Percentiles rank a stretch among this genome's conserved stretches.
These are phyloP conservation scores for Notocelia uddmanniana DNA, from an alignment of 2,888 invertebrate genomes.

Conservation along the genomic window DNA sequence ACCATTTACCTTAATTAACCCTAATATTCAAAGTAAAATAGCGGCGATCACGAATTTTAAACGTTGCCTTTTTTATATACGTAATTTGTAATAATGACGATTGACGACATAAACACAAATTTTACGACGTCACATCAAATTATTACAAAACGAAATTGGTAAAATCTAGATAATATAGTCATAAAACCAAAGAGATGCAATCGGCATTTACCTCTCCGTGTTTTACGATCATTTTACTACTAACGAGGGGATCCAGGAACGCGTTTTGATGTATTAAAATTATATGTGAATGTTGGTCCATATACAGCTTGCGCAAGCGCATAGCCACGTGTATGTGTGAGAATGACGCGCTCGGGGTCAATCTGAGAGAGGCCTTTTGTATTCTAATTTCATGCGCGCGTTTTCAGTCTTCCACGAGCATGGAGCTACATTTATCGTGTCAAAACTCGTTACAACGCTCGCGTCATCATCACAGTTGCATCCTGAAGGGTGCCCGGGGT, in stretches of 20 bases:
- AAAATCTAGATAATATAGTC: conserved; percentile 23
- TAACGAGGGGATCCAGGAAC: neutral
- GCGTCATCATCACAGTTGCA: no score
- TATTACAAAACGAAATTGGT: conserved; percentile 21
- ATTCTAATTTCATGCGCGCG: no score
- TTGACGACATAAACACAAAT: neutral
- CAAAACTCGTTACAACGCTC: no score
- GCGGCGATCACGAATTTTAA: neutral
- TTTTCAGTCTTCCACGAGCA: no score
- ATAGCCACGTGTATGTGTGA: neutral
- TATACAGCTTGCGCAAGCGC: neutral
- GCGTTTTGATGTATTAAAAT: neutral
- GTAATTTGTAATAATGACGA: neutral
- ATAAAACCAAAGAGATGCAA: conserved; percentile 19
- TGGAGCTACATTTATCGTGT: no score
- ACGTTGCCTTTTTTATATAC: neutral
- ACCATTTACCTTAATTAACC: no score
- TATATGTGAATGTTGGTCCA: neutral
- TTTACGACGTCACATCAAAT: conserved; percentile 25
- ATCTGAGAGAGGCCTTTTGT: neutral
- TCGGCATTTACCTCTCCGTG: conserved; percentile 9
- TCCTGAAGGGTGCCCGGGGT: no score
- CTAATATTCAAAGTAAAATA: neutral
- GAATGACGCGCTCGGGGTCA: neutral
- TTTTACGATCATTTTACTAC: conserved; percentile 21